These are phyloP conservation scores for Gisinianus flammeolus DNA, from an alignment of 2,888 invertebrate species.

Conservation along the genomic window DNA sequence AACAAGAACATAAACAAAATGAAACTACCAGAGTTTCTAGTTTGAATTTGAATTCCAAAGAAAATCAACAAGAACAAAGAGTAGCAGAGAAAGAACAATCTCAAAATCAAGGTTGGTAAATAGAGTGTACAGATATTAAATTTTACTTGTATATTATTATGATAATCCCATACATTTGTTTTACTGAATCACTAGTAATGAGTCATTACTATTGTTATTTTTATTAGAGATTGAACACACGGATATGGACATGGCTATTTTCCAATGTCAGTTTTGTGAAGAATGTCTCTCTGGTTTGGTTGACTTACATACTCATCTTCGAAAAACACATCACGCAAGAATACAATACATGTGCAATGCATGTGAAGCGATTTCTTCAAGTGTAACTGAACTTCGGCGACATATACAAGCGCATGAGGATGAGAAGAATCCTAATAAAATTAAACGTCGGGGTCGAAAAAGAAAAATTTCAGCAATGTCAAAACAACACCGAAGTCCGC, in stretches of 20 bases:
- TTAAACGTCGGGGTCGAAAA: neutral
- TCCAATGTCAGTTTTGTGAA: constrained; percentile 67
- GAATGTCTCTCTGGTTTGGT: neutral
- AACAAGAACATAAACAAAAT: no score
- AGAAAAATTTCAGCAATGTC: neutral
- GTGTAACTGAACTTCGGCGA: neutral
- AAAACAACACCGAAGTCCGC: neutral
- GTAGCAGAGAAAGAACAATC: no score
- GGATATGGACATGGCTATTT: constrained; percentile 86
- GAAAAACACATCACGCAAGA: neutral
- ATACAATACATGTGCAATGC: neutral
- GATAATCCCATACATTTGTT: no score
- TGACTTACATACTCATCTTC: neutral
- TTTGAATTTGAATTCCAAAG: no score
- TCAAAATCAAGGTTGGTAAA: no score
- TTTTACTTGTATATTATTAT: no score
- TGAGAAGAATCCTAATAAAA: neutral
- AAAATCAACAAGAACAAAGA: no score
- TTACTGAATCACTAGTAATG: no score
- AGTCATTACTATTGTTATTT: no score
- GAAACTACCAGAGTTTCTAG: no score
- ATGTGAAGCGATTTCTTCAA: neutral
- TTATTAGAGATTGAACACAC: constrained; percentile 73
- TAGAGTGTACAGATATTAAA: no score
- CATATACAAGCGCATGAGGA: neutral